Conservation (phyloP, 2,113 vertebrate genomes). For the Bubo bubo region DNA sequence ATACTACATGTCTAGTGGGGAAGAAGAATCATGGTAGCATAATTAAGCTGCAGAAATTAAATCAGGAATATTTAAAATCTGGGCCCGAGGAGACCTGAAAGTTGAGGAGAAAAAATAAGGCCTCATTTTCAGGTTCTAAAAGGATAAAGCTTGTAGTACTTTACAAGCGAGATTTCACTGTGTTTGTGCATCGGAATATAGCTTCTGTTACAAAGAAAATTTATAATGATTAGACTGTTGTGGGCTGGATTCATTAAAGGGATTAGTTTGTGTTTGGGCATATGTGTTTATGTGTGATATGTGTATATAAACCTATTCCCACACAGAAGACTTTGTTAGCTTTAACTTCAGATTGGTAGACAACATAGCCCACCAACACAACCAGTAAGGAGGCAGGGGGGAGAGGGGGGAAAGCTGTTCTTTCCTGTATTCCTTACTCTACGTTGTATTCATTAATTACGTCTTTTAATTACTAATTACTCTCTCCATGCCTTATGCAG, state of each 20-base stretch:
- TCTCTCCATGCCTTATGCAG: not conserved
- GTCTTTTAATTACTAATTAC: not conserved
- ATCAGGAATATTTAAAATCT: not conserved
- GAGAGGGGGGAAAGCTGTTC: not conserved
- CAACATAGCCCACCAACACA: conserved; percentile 3
- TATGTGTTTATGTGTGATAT: conserved; percentile 18
- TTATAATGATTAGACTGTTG: not conserved
- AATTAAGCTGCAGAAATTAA: not conserved
- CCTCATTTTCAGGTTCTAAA: not conserved
- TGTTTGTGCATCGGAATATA: not conserved
- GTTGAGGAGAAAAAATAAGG: not conserved
- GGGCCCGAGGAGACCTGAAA: not conserved
- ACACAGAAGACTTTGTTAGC: not conserved
- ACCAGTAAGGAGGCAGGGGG: not conserved
- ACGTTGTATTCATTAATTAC: not conserved
- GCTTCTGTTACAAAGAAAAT: not conserved
- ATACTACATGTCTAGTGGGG: not conserved
- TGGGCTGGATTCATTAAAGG: conserved; percentile 21
- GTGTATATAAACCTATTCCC: conserved; percentile 17
- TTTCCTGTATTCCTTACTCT: not conserved
- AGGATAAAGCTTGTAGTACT: not conserved
- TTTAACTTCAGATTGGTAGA: conserved; percentile 1
- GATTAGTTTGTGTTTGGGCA: conserved; percentile 22
- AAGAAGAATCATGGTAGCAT: not conserved
- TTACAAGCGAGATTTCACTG: not conserved